These are phyloP conservation scores for Sinelater perroti DNA, from an alignment of 2,888 invertebrate species.

Conservation along the genomic window DNA sequence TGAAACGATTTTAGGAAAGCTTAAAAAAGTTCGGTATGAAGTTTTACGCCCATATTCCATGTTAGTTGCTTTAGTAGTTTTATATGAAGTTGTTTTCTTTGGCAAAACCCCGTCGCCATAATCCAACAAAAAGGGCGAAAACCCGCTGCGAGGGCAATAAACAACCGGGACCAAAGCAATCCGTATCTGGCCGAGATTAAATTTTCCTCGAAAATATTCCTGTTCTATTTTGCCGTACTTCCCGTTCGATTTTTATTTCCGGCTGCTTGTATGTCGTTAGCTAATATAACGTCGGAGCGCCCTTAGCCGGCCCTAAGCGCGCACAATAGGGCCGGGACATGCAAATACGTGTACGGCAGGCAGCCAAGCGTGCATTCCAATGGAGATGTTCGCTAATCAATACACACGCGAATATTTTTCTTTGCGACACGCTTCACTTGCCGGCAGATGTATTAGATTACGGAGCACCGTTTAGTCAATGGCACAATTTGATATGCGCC, in stretches of 20 bases:
- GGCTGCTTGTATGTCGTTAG: constrained; percentile 52
- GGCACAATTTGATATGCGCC: constrained; percentile 23
- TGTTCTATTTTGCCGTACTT: constrained; percentile 48
- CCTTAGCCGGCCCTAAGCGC: constrained; percentile 43
- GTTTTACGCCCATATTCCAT: no score
- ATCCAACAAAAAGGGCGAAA: no score
- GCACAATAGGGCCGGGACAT: constrained; percentile 51
- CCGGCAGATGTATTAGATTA: constrained; percentile 44
- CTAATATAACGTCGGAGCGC: constrained; percentile 52
- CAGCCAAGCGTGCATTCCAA: constrained; percentile 51
- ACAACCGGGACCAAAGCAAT: constrained; percentile 30
- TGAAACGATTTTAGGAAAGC: no score
- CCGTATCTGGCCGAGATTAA: constrained; percentile 50
- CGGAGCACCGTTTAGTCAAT: constrained; percentile 38
- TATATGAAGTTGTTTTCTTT: no score
- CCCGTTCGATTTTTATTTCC: constrained; percentile 53
- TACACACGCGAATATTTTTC: constrained; percentile 46
- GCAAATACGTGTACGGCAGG: constrained; percentile 49
- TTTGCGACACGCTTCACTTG: constrained; percentile 42
- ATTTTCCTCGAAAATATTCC: constrained; percentile 52
- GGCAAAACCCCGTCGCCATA: no score
- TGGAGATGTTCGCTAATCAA: constrained; percentile 52
- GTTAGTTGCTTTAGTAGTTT: no score
- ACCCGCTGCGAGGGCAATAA: no score
- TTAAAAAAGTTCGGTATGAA: no score